These are phyloP conservation scores for Zaprionus ghesquierei DNA, from an alignment of 1,140 invertebrate genomes.

Conservation along the genomic window DNA sequence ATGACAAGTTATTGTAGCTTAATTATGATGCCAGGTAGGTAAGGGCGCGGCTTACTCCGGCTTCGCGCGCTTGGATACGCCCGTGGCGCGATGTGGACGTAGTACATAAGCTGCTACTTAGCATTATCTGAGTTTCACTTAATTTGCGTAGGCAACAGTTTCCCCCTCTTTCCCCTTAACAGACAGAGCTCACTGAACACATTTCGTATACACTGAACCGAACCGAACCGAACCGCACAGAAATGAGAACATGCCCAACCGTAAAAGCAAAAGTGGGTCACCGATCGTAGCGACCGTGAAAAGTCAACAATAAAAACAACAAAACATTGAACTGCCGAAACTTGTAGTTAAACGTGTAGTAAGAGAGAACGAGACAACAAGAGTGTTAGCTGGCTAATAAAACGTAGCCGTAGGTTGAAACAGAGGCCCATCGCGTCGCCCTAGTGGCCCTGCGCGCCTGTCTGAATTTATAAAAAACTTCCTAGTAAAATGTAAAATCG, in stretches of 20 bases:
- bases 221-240: neutral
- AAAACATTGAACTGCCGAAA: constrained; percentile 1
- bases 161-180: neutral
- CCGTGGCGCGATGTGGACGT: neutral
- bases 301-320: neutral
- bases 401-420: neutral
- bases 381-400: neutral
- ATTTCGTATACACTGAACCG: neutral
- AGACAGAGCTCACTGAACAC: neutral
- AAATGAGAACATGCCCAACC: neutral
- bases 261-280: constrained; percentile 31
- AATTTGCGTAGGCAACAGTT: too few species aligned
- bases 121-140: constrained; percentile 13
- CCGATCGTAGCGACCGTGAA: constrained; percentile 6
- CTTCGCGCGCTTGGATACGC: constrained; percentile 28
- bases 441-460: constrained; percentile 58
- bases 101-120: neutral
- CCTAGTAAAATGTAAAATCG: constrained; percentile 75
- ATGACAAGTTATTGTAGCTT: constrained; percentile 78
- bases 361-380: constrained; percentile 20
- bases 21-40: constrained; percentile 71
- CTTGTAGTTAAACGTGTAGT: neutral
- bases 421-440: constrained; percentile 27
- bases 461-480: constrained; percentile 73
- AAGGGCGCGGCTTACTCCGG: constrained; percentile 61